Base-by-base conservation (phyloP, 2,888 invertebrate genomes). In the Leptinotarsa rubiginosa region DNA sequence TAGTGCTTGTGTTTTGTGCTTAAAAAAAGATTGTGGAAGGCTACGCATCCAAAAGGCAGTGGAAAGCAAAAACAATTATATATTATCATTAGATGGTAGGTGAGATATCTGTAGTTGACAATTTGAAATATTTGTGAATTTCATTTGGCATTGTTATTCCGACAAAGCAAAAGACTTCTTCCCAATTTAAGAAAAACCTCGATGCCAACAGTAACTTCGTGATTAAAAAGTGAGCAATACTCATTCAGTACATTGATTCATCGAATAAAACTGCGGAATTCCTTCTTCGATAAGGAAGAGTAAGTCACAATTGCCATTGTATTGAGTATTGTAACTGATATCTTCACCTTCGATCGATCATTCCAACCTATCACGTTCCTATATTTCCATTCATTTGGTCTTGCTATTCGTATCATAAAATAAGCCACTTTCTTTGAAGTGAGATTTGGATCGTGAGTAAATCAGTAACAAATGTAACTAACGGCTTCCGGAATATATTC, bases 301-400 rank as follows among this genome's bases (percentile, higher is more conserved):
- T 15, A 54, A 47, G n/a, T 62, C 31, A 62, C 41, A 70, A 70
- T 71, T 20, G 22, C 65, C 41, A 41, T 64, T 69, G 50, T 72
- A 59, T 71, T 65, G 15, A 3, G 47, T 75, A 72, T 72, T 49
- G 70, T 66, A 72, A 71, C 50, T 64, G 59, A 56, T 69, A 66
- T 59, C 62, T 62, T 62, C 62, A 31, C 62, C 31, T 25, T n/a
- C 5, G n/a, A 62, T 62, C 62, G 3, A 69, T 52, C 62, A 69
- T 52, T 75, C 41, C 75, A 75, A 77, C 77, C 75, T 75, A 73
- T 75, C 77, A 77, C 77, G 75, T 41, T 41, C 41, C 10, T 41
- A 10, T 41, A 41, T 41, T 41, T 10, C 41, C 41, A 41, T 10
- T 41, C 10, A 41, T 10, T 41, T 41, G 41, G 10, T 41, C 10